A percentile compares a stretch with the other conserved stretches of the same genome.
Evolutionary conservation across 1,140 invertebrate species (phyloP).

Genomic region (Megalonaias nervosa): DNA sequence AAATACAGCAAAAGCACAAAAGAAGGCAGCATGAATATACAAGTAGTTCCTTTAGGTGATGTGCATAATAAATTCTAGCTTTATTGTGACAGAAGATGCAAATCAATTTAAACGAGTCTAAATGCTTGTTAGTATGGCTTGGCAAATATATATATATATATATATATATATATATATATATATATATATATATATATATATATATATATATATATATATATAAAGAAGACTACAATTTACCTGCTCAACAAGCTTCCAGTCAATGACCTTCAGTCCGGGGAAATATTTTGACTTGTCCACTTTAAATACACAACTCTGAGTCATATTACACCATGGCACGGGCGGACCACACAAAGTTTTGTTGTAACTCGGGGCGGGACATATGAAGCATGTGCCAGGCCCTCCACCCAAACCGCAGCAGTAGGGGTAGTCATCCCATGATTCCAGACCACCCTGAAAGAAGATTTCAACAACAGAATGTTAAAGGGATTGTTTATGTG

Average conservation of each 20-base stretch:
- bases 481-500: no score
- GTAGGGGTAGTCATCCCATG: slow-evolving; percentile 60
- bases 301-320: slow-evolving; percentile 61
- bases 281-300: slow-evolving; percentile 60
- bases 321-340: slow-evolving; percentile 58
- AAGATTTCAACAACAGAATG: neutral
- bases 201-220: no score
- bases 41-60: no score
- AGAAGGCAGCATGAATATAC: no score
- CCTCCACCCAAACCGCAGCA: slow-evolving; percentile 56
- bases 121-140: no score
- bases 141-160: no score
- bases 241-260: slow-evolving; percentile 60
- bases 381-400: slow-evolving; percentile 55
- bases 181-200: no score
- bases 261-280: slow-evolving; percentile 51
- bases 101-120: no score
- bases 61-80: no score
- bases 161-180: no score
- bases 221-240: slow-evolving; percentile 16
- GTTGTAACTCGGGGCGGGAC: slow-evolving; percentile 61
- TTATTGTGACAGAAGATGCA: no score
- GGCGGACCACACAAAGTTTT: slow-evolving; percentile 62
- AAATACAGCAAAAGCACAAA: no score
- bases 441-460: slow-evolving; percentile 60